Base-by-base conservation (phyloP, 2,888 invertebrate genomes). In the Apamea monoglypha region DNA sequence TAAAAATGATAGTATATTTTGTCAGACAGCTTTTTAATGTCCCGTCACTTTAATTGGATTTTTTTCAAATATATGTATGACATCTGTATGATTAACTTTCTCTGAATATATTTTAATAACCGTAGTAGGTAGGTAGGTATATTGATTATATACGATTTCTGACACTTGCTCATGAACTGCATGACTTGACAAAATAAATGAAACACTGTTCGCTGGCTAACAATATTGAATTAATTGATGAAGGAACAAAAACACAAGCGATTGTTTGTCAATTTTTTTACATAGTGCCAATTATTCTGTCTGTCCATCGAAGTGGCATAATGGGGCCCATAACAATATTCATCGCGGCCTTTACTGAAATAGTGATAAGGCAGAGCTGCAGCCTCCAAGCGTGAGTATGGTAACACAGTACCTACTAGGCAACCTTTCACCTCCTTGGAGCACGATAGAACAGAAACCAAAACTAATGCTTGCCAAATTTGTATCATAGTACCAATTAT, bases 351-450 rank as follows among this genome's bases (percentile, higher is more conserved):
- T 56, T 81, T 68, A 70, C 40, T 71, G 73, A 75, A 74, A 75
- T 70, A 84, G 67, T 64, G 71, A 74, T 73, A 76, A 50, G 25
- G n/a, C 25, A 32, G 36, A 56, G 47, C 47, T 74, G 47, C 18
- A 80, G 72, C 86, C 83, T 88, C 84, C 36, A 85, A 91, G 91
- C 92, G 92, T 94, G 93, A 92, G 94, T 93, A 94, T 90, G 86
- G 92, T 92, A 92, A 92, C 92, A 91, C 85, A 87, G 86, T 90
- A 89, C 90, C 59, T 59, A n/a, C 61, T 86, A 82, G 82, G 86
- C 90, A 92, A 94, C 95, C 95, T 95, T 95, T 95, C 94, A 95
- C 94, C 95, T 94, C 88, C 88, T 90, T 84, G 85, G 87, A 87
- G 18, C 29, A 40, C 1, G 4, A 10, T 44, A n/a, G 16, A 53